Evolutionary conservation across 2,888 invertebrate genomes (phyloP), one percentile per base, ranked within the genome.

Genomic region (Thysanoteuthis rhombus): DNA sequence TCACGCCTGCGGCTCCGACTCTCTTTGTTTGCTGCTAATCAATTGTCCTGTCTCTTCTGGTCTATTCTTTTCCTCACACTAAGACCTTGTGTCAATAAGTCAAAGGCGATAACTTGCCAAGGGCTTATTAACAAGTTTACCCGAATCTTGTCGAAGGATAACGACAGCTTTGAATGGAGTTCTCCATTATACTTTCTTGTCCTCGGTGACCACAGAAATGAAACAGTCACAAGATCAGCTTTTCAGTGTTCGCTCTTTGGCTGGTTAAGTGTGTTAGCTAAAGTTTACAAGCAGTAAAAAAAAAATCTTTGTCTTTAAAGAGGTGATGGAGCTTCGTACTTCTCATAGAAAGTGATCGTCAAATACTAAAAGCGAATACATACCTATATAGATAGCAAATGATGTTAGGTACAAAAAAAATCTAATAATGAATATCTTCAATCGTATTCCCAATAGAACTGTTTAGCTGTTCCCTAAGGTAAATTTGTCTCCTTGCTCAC

Each of bases 81-180:
- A 75, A 75, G 75, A 75, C 75, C 75, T 36, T n/a, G n/a, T 75
- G 75, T 75, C 75, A 75, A 75, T 75, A 75, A 75, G 75, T 75
- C 75, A 75, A 75, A 75, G 75, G n/a, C 75, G 75, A 75, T 75
- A 75, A 75, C 75, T 75, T 75, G 75, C 75, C 75, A 75, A 75
- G 75, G 75, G 75, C 75, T 75, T 36, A 75, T 75, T 75, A 75
- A 75, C 75, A 75, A n/a, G 75, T 75, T 75, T 75, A 75, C 75
- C 75, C n/a, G 16, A n/a, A 75, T 75, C 75, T 75, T 75, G 36
- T n/a, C 19, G 75, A 36, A 75, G 75, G 12, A 75, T 75, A 75
- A 75, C 36, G n/a, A 12, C n/a, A 75, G 75, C 36, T 75, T 75
- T 75, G 75, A 75, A 16, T 75, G 4, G 75, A 75, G 16, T 4